Percentiles rank a stretch among this genome's conserved stretches.
Conservation (phyloP, 2,113 vertebrate genomes). For the Callocephalon fimbriatum region DNA sequence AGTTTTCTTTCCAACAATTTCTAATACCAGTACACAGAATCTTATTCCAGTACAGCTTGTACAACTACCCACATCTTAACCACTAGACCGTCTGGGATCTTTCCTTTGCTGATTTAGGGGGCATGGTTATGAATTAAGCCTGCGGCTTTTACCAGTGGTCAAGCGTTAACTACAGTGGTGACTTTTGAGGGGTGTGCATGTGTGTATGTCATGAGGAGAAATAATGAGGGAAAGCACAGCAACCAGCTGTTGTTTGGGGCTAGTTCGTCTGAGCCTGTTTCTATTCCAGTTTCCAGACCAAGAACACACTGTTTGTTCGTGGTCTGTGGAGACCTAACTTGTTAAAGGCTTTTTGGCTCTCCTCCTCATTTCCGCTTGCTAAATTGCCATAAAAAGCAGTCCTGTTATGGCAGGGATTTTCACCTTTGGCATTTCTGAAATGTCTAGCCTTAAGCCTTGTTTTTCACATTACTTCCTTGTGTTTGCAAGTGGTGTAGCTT, state of each 20-base stretch:
- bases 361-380: not conserved
- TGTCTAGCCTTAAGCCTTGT: not conserved
- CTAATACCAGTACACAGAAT: not conserved
- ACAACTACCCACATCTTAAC: not conserved
- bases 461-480: not conserved
- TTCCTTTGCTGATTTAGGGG: not conserved
- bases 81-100: not conserved
- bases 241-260: not conserved
- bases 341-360: slow-evolving; percentile 12
- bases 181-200: rapidly evolving
- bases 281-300: not conserved
- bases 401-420: not conserved
- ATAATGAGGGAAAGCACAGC: not conserved
- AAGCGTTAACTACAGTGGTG: not conserved
- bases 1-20: not conserved
- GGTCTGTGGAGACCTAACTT: not conserved
- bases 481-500: not conserved
- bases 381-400: not conserved
- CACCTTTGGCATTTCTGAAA: not conserved
- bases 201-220: not conserved
- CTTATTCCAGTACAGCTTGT: not conserved
- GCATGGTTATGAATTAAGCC: not conserved
- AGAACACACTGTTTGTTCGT: not conserved
- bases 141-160: not conserved
- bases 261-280: not conserved